Evolutionary conservation across 2,888 invertebrate genomes (phyloP).

Genomic region (Leucophenga montana): DNA sequence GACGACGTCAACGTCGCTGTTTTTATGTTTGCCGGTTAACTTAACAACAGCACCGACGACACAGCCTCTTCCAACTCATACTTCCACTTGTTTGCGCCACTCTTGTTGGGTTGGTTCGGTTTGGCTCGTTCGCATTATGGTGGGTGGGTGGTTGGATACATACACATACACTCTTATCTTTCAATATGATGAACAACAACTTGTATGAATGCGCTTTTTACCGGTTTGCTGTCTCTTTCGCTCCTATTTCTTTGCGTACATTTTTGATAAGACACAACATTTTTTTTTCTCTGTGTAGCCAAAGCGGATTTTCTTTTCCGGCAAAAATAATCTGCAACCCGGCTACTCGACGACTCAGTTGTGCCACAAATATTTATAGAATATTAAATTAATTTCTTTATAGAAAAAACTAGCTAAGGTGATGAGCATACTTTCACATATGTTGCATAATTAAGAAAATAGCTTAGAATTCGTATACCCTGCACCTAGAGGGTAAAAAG

Average conservation of each 20-base stretch:
- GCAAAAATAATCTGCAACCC: background rate
- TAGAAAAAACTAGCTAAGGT: too few species aligned
- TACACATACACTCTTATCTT: background rate
- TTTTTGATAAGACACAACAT: background rate
- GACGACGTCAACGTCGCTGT: conserved; percentile 9
- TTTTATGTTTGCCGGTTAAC: conserved; percentile 35
- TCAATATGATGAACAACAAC: conserved; percentile 52
- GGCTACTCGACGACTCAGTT: background rate
- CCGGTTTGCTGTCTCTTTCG: conserved; percentile 36
- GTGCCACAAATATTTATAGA: conserved; percentile 14
- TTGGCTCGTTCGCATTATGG: too few species aligned
- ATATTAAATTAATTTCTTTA: conserved; percentile 3
- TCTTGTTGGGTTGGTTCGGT: background rate
- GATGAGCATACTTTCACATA: too few species aligned
- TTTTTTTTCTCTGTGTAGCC: background rate
- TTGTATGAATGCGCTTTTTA: conserved; percentile 63
- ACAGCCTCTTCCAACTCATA: conserved; percentile 1
- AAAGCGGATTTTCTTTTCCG: conserved; percentile 12
- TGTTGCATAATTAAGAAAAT: too few species aligned
- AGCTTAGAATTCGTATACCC: too few species aligned
- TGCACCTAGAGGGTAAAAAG: too few species aligned
- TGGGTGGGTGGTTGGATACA: background rate
- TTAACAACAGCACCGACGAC: conserved; percentile 4
- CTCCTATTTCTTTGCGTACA: background rate
- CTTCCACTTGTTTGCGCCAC: background rate